Evolutionary conservation across 2,888 invertebrate genomes (phyloP), one percentile per base, ranked within the genome.

Genomic region (Criorhina ranunculi): DNA sequence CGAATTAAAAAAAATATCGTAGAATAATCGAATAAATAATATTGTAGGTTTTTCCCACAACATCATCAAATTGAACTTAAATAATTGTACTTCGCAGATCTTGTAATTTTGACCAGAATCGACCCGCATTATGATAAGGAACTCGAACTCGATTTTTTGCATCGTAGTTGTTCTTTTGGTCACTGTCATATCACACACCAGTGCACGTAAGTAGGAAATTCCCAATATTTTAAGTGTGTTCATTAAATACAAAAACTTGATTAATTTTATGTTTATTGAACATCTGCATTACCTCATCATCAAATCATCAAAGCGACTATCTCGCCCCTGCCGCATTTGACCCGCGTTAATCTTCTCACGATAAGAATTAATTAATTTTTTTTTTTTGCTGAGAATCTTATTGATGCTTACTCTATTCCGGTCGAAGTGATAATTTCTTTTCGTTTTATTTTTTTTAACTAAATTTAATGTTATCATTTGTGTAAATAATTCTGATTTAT

Each of bases 171-270:
- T 72, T 15, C 40, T 82, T 37, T 33, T 77, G 40, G 17, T 73
- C 66, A 44, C 49, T 24, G n/a, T 44, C 2, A 29, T 53, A 46
- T 70, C 77, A 46, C 17, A 44, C 1, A 24, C 66, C 44, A 82
- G 46, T 73, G 72, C 78, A 82, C 82, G 82, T 82, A 82, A 82
- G 82, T 82, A 11, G 3, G 51, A 51, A 42, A 19, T 46, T 0
- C 19, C 31, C n/a, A 35, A 60, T 8, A 4, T 9, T 24, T 51
- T 60, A 31, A 17, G 8, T 80, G 24, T 60, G 24, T 60, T 8
- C 19, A 60, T 42, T 6, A 9, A n/a, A 40, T 46, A 37, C 4
- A 29, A 42, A 59, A 73, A 59, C 59, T 49, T 37, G 60, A 66
- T 60, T 80, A 29, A 11, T 49, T 57, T 31, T 42, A 29, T 69